phyloP scores from a whole-genome alignment of 1,140 invertebrate genomes.

The Metaphire vulgaris region DNA sequence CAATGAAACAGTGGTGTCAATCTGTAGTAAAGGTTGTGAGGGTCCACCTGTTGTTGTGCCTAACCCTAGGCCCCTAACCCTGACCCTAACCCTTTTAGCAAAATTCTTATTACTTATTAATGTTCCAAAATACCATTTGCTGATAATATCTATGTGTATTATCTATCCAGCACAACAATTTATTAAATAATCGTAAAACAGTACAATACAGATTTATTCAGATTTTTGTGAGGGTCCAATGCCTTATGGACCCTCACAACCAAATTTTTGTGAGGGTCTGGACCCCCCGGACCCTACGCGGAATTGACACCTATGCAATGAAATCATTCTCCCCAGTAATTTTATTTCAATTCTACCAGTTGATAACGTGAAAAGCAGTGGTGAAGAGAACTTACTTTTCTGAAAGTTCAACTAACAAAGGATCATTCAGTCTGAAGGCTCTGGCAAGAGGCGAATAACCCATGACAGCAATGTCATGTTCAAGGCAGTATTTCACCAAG shows the following conservation, averaged over 20 bases:
- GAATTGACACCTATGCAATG: background rate
- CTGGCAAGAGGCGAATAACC: constrained; percentile 42
- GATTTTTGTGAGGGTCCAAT: background rate
- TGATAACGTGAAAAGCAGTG: background rate
- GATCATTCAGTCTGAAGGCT: constrained; percentile 34
- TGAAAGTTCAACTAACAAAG: constrained; percentile 32
- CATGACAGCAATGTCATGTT: constrained; percentile 39
- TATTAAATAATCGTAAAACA: too few relatives aligned
- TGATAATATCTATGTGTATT: too few relatives aligned
- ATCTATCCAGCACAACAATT: too few relatives aligned
- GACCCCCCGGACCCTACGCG: background rate
- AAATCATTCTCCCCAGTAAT: background rate
- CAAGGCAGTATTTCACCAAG: constrained; percentile 38
- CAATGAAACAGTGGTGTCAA: too few relatives aligned
- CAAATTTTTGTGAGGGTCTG: too few relatives aligned
- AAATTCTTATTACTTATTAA: too few relatives aligned
- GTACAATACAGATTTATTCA: background rate
- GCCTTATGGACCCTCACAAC: too few relatives aligned
- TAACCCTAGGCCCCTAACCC: too few relatives aligned
- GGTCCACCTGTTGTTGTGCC: too few relatives aligned
- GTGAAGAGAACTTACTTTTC: constrained; percentile 32
- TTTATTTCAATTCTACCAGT: background rate
- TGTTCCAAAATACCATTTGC: too few relatives aligned
- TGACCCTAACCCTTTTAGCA: too few relatives aligned
- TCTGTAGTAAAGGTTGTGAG: too few relatives aligned